Evolutionary conservation across 1,140 invertebrate genomes (phyloP), one percentile per base, ranked within the genome.

Genomic region (Zaprionus tsacasi): DNA sequence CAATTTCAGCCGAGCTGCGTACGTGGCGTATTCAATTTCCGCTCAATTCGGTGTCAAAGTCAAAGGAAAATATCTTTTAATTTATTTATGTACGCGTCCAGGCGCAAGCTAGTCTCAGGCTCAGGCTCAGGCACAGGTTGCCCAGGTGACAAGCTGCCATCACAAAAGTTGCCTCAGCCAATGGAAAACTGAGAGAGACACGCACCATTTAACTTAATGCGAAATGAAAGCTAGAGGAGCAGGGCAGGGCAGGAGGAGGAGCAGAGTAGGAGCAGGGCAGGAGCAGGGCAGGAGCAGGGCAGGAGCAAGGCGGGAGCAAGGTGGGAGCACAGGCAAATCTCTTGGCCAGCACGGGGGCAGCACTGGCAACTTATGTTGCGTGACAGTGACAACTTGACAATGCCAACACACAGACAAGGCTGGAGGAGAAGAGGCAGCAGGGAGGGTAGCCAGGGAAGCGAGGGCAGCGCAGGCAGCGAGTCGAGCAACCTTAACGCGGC

Each of bases 361-460:
- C 76, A 78, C 83, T 83, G 66, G 78, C 85, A 89, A 89, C 85
- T 90, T 89, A 89, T 89, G 85, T 89, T 90, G 86, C 85, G 85
- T 89, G 85, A 89, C 85, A 89, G 85, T 89, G 85, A 89, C 86
- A 89, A 90, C 85, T 90, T 89, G 85, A 89, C 85, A 89, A 89
- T 89, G 85, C 86, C 85, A 45, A 76, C 81, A 86, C 85, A 85
- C 86, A 89, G 86, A 89, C 81, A 90, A 85, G 78, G 85, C 78
- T 66, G 55, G 79, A 52, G 50, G 8, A 64, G 38, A 17, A 17
- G 35, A 11, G 82, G 76, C 70, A 67, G 57, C 57, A 30, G 7
- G 7, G n/a, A n/a, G n/a, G n/a, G n/a, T n/a, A n/a, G n/a, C n/a
- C n/a, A n/a, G n/a, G n/a, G n/a, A n/a, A n/a, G n/a, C n/a, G n/a